Conservation (phyloP, 2,113 vertebrate genomes). For the Bubalus kerabau region DNA sequence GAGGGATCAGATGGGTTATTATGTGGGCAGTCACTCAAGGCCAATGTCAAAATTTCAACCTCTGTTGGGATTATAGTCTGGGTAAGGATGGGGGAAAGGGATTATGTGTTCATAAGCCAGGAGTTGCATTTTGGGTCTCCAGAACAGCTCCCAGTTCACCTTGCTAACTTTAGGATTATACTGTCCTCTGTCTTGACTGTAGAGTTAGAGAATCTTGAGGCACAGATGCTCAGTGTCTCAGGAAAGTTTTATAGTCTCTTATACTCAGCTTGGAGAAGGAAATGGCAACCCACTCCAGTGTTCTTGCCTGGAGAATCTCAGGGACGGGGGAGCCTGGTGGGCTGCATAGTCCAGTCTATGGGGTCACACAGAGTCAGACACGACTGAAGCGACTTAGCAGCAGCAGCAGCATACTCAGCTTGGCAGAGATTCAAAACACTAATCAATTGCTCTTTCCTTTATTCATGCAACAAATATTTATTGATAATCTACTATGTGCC, state of each 20-base stretch:
- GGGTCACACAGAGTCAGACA: no score
- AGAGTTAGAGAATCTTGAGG: background rate
- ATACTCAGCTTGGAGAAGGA: background rate
- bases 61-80: background rate
- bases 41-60: background rate
- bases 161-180: background rate
- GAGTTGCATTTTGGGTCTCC: background rate
- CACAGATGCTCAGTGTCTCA: background rate
- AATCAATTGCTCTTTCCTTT: background rate
- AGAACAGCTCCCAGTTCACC: background rate
- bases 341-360: no score
- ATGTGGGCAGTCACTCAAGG: background rate
- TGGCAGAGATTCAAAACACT: background rate
- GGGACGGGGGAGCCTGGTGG: no score
- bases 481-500: background rate
- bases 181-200: background rate
- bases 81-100: background rate
- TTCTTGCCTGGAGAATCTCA: no score
- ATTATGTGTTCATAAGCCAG: background rate
- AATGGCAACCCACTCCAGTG: no score
- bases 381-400: no score
- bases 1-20: no score
- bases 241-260: background rate
- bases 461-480: background rate
- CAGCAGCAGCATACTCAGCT: background rate